phyloP scores from a whole-genome alignment of 2,888 invertebrate species.

The Brachyopa scutellaris region DNA sequence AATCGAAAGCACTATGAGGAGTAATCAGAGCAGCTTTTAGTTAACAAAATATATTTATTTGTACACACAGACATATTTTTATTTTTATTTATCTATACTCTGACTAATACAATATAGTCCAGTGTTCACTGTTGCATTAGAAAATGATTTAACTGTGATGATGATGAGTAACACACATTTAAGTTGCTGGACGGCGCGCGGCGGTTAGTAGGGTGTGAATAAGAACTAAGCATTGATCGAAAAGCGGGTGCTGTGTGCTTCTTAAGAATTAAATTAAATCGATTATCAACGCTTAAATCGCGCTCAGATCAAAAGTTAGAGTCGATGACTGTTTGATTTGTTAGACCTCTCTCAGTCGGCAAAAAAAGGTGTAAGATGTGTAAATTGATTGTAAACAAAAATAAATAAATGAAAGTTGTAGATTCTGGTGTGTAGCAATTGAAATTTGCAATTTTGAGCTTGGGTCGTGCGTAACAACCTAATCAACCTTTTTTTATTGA shows the following conservation, averaged over 20 bases:
- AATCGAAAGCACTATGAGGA: constrained; percentile 2
- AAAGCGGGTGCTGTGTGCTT: constrained; percentile 11
- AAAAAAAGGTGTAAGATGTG: constrained; percentile 19
- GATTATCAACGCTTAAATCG: too few species aligned
- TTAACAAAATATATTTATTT: background rate
- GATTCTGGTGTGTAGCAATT: background rate
- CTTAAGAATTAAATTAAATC: too few species aligned
- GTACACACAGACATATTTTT: background rate
- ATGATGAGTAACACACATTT: constrained; percentile 21
- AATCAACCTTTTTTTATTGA: too few species aligned
- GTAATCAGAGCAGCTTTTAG: constrained; percentile 20
- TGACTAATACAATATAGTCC: constrained; percentile 7
- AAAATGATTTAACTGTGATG: constrained; percentile 13
- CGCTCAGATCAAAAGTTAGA: background rate
- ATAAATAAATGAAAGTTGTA: constrained; percentile 25
- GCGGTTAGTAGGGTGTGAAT: background rate
- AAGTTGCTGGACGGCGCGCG: too few species aligned
- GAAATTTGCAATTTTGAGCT: constrained; percentile 17
- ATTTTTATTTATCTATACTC: constrained; percentile 11
- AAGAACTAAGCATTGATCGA: constrained; percentile 1
- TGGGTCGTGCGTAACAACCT: too few species aligned
- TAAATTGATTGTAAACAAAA: constrained; percentile 41
- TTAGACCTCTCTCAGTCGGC: constrained; percentile 8
- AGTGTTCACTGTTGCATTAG: constrained; percentile 5
- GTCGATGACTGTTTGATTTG: constrained; percentile 32